A percentile compares a stretch with the other conserved stretches of the same genome.
Conservation (phyloP, 2,113 vertebrate genomes). For the Riparia riparia region DNA sequence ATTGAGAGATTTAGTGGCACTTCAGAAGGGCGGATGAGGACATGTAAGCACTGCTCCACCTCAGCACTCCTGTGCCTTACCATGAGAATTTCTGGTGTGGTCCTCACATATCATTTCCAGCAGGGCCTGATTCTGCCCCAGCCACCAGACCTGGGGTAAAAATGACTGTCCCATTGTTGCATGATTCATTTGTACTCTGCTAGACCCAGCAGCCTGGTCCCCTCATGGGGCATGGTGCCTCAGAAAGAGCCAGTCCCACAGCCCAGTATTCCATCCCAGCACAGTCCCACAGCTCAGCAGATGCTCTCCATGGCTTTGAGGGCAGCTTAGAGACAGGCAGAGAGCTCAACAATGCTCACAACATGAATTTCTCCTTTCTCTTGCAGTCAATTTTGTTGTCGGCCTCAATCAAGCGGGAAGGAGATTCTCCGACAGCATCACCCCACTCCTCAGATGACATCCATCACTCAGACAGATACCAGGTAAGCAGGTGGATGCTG, state of each 20-base stretch:
- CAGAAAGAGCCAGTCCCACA: background rate
- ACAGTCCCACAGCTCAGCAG: background rate
- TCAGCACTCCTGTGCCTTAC: background rate
- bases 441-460: slow-evolving; percentile 97
- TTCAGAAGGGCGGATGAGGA: background rate
- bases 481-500: slow-evolving; percentile 78
- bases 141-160: background rate
- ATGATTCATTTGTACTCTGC: background rate
- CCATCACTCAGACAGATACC: slow-evolving; percentile 99
- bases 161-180: background rate
- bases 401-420: slow-evolving; percentile 98
- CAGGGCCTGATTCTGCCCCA: background rate
- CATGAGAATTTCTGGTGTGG: background rate
- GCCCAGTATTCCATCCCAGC: background rate
- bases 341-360: background rate
- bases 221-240: background rate
- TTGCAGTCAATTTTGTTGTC: slow-evolving; percentile 95
- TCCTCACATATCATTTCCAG: background rate
- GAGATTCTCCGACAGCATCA: slow-evolving; percentile 95
- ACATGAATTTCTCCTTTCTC: slow-evolving; percentile 64
- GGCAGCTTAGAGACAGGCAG: background rate
- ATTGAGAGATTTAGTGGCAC: slow-evolving; percentile 14
- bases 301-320: accelerated
- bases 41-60: background rate
- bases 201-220: background rate